phyloP scores from a whole-genome alignment of 1,140 invertebrate species.

The Rhysida immarginata region DNA sequence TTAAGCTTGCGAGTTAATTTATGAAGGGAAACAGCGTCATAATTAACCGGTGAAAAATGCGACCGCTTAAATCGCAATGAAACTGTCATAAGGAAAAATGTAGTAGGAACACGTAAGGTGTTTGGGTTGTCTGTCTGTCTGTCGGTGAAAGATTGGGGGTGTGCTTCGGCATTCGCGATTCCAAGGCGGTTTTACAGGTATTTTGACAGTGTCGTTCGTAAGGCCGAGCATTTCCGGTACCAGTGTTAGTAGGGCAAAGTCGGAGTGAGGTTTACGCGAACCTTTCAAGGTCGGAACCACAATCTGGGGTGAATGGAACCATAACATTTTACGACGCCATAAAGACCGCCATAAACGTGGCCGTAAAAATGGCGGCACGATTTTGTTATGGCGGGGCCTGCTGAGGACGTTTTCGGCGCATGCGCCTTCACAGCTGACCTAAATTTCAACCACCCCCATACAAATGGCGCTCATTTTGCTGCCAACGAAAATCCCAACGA shows the following conservation, averaged over 20 bases:
- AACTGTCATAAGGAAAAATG: too few relatives aligned
- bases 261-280: background rate
- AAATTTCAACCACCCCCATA: too few relatives aligned
- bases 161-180: background rate
- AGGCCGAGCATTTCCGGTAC: conserved; percentile 1
- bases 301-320: conserved; percentile 8
- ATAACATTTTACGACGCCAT: conserved; percentile 10
- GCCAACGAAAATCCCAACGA: too few relatives aligned
- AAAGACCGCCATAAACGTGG: conserved; percentile 4
- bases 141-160: too few relatives aligned
- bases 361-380: conserved; percentile 6
- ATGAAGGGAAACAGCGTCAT: too few relatives aligned
- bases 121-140: too few relatives aligned
- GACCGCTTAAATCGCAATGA: too few relatives aligned
- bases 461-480: too few relatives aligned
- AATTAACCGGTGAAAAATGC: too few relatives aligned
- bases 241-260: conserved; percentile 1
- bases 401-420: background rate
- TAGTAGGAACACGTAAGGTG: too few relatives aligned
- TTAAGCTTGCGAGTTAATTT: too few relatives aligned
- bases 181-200: background rate
- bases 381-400: background rate
- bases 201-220: background rate
- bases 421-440: background rate
- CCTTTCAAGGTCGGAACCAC: conserved; percentile 7